Evolutionary conservation across 2,113 vertebrate genomes (phyloP), one percentile per base, ranked within the genome.

Genomic region (Gila orcuttii): DNA sequence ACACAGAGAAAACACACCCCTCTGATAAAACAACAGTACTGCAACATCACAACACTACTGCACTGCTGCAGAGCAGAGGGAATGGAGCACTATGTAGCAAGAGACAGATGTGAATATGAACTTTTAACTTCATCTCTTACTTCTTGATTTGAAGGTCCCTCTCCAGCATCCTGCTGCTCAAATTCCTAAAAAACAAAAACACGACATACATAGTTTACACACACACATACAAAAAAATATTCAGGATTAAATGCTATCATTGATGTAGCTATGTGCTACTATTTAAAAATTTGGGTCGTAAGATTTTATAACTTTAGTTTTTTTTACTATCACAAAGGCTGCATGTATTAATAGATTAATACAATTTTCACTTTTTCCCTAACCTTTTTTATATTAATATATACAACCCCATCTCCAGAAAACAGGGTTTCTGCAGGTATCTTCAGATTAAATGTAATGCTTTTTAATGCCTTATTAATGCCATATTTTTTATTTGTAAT

Each of bases 61-160:
- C 39, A 47, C 2, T n/a, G 21, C 50, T 31, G 25, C 19, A 77
- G 76, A 42, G 25, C 19, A 77, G 76, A 42, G 15, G 28, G 2
- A 78, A 39, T 45, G 25, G 50, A 33, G 47, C 75, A 55, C 36
- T 42, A 13, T 52, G 10, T 47, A 19, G 3, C 3, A 50, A 84
- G 55, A 23, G 36, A 23, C 7, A 50, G 23, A 4, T 21, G n/a
- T 82, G 66, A 45, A 83, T 2, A 28, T 12, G 11, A 6, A 47
- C 75, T 87, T 69, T 52, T 1, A 60, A 59, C 55, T 79, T 7
- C 21, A 19, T 86, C 69, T 92, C 92, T 86, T 93, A 83, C 92
- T 10, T 90, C 84, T 85, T 93, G 91, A 42, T 89, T 86, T 0
- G 94, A 95, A 3, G 91, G 83, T 47, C 91, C 93, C 42, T 94